Percentiles rank a stretch among this genome's conserved stretches.
Conservation (phyloP, 2,888 invertebrate genomes). For the Amphipoea lucens region DNA sequence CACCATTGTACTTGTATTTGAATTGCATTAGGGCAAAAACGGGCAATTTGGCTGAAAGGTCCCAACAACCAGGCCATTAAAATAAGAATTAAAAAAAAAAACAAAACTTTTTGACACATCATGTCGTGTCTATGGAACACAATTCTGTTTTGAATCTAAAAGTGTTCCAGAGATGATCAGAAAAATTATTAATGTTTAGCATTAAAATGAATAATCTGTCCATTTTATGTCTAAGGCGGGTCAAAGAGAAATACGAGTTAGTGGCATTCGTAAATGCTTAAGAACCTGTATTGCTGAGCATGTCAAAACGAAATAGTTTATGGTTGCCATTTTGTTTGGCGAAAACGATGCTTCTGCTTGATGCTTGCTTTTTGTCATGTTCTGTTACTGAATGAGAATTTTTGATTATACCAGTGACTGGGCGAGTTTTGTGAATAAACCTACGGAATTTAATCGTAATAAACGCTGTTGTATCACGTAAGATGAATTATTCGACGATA, state of each 20-base stretch:
- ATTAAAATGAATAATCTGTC: not conserved
- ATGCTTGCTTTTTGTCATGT: conserved; percentile 29
- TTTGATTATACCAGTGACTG: not conserved
- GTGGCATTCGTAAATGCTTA: not conserved
- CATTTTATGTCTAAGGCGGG: not conserved
- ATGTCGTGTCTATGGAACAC: conserved; percentile 13
- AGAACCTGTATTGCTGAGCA: not conserved
- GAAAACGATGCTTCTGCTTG: conserved; percentile 53
- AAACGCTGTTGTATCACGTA: conserved; percentile 73
- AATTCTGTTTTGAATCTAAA: conserved; percentile 16
- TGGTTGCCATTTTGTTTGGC: conserved; percentile 72
- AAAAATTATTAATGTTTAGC: not conserved
- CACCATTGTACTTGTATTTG: no score
- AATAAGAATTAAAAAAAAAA: not conserved
- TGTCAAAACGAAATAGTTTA: conserved; percentile 48
- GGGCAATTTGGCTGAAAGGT: not conserved
- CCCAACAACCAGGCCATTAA: no score
- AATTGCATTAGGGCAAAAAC: not conserved
- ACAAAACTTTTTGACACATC: not conserved
- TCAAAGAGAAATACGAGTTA: not conserved
- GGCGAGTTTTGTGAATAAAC: conserved; percentile 55
- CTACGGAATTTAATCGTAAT: conserved; percentile 70
- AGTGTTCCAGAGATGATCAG: conserved; percentile 1
- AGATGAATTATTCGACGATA: conserved; percentile 88
- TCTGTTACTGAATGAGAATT: conserved; percentile 55